Evolutionary conservation across 2,113 vertebrate species (phyloP), one percentile per base, ranked within the genome.

Genomic region (Phrynocephalus versicolor): DNA sequence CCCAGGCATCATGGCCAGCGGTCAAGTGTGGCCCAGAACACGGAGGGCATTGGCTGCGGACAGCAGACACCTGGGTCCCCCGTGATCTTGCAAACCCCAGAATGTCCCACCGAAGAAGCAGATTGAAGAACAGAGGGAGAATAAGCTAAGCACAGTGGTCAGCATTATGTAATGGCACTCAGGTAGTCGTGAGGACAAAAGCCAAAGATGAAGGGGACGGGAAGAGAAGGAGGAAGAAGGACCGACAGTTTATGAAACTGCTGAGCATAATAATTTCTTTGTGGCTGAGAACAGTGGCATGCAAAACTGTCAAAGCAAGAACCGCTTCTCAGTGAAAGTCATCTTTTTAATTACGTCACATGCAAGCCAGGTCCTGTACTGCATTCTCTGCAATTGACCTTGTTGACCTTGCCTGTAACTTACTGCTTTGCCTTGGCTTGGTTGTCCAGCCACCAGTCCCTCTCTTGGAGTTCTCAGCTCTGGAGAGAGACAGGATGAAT

Each of bases 81-180:
- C 51, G 57, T 6, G 25, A 35, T 73, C 6, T 64, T 51, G 35
- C 60, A 65, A 70, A 64, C 69, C 33, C 64, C 77, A 81, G 70
- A 33, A 81, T 60, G 64, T 55, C 77, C 70, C 78, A 80, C 64
- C 60, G 51, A 51, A 65, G 9, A 58, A 78, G 25, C 82, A 75
- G 75, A 58, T n/a, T 64, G 74, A 70, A 45, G 51, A 80, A 81
- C 58, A 51, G 71, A 74, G 80, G 71, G 16, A 65, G 45, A 41
- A 25, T 37, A 74, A 58, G 37, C 51, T 73, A 1, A 60, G n/a
- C 81, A 39, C 37, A n/a, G 13, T 27, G 10, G 65, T 19, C 71
- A 72, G 33, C 18, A 1, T 87, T 79, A 79, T 72, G n/a, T 72
- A 83, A 83, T 41, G 83, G 86, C 73, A 23, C 7, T 78, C 30